A percentile compares a stretch with the other conserved stretches of the same genome.
These are phyloP conservation scores for Dryobates pubescens DNA, from an alignment of 2,797 vertebrate genomes.

Conservation along the genomic window DNA sequence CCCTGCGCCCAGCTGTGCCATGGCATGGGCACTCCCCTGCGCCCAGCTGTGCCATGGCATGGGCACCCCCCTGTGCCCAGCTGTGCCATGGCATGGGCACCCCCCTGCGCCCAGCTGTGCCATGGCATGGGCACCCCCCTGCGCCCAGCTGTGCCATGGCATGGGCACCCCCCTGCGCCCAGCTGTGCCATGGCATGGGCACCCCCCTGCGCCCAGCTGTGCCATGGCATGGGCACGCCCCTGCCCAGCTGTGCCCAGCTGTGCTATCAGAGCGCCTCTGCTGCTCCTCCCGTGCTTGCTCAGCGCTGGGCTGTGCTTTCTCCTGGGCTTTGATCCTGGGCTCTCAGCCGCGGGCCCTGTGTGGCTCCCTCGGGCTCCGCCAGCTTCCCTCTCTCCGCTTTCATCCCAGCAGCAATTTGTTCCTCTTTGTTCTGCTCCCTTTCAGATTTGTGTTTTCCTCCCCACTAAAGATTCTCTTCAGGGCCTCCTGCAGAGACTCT, in stretches of 20 bases:
- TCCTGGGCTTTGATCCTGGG: slow-evolving; percentile 16
- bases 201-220: neutral
- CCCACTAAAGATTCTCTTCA: slow-evolving; percentile 29
- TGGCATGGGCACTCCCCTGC: accelerated
- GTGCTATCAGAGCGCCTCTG: neutral
- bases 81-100: too few species aligned
- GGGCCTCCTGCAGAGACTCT: slow-evolving; percentile 11
- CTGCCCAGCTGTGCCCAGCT: neutral
- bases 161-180: neutral
- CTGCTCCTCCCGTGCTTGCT: accelerated
- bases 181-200: neutral
- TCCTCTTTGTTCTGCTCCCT: slow-evolving; percentile 61
- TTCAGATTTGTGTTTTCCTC: slow-evolving; percentile 48
- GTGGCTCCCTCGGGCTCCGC: slow-evolving; percentile 40
- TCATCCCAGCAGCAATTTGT: slow-evolving; percentile 62
- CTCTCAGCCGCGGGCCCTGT: slow-evolving; percentile 6
- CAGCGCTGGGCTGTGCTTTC: neutral
- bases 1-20: neutral
- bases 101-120: neutral
- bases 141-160: neutral
- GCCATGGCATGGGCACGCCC: neutral
- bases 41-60: too few species aligned
- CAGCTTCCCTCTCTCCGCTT: slow-evolving; percentile 58
- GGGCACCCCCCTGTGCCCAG: too few species aligned
- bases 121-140: accelerated